phyloP scores from a whole-genome alignment of 2,888 invertebrate genomes.

The Acanthoscelides obtectus region DNA sequence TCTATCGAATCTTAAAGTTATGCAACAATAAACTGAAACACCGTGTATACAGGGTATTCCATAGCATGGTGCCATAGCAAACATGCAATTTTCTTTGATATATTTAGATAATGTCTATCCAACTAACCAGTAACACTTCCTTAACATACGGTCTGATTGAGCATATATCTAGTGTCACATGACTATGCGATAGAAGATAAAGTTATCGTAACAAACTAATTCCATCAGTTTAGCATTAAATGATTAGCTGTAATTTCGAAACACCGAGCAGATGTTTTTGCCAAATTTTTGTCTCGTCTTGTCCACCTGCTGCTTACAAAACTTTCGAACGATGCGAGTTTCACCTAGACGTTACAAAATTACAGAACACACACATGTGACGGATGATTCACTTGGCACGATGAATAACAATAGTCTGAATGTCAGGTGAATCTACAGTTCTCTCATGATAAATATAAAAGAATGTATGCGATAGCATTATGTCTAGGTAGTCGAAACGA shows the following conservation, averaged over 20 bases:
- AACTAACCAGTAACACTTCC: too few relatives aligned
- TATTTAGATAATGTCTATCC: too few relatives aligned
- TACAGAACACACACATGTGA: not conserved
- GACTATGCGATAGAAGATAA: too few relatives aligned
- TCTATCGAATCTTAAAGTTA: too few relatives aligned
- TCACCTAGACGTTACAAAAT: not conserved
- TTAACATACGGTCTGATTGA: too few relatives aligned
- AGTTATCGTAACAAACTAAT: not conserved
- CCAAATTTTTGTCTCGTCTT: not conserved
- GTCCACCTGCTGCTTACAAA: not conserved
- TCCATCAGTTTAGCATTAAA: not conserved
- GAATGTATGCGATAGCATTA: not conserved
- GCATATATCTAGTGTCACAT: too few relatives aligned
- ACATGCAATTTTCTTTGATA: too few relatives aligned
- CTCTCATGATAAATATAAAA: not conserved
- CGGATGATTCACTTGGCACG: not conserved
- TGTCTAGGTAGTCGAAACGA: not conserved
- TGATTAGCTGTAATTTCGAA: not conserved
- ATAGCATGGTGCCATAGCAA: too few relatives aligned
- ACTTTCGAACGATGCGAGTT: not conserved
- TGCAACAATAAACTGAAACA: too few relatives aligned
- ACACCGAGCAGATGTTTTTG: not conserved
- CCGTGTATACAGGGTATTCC: too few relatives aligned
- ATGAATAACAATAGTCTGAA: not conserved
- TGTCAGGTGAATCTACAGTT: not conserved